Evolutionary conservation across 2,888 invertebrate genomes (phyloP), one percentile per base, ranked within the genome.

Genomic region (Microplitis manilae): DNA sequence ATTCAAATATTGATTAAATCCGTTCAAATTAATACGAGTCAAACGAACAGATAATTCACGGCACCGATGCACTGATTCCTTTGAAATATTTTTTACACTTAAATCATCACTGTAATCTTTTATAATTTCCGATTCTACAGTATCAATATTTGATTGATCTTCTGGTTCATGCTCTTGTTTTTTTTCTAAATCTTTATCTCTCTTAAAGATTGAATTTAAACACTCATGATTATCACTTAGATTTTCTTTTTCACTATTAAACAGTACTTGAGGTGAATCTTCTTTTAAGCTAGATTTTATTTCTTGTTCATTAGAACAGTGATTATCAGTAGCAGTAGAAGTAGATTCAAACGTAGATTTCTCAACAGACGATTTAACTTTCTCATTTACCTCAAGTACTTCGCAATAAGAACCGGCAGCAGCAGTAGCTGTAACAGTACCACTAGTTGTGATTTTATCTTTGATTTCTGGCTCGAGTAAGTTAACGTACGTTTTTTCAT

Each of bases 41-140:
- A 73, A 41, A 5, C 62, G 38, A 64, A 73, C 40, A 2, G 73
- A 73, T 13, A 73, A 8, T 65, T 73, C 15, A 17, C 40, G 61
- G 41, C 73, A 65, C 13, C 50, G 13, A 50, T 13, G 13, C 50
- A 50, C 50, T 50, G 50, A 50, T 50, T 50, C 50, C 13, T 50
- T 50, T 13, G 50, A 50, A 50, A 50, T 50, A 50, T 50, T 50
- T 50, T 50, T 50, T 13, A 8, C 50, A 50, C 5, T 50, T 13
- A 8, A 5, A 13, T 50, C 50, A 50, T 50, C 13, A 8, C 4
- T 50, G 50, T 50, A 50, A 50, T 13, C 50, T 50, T 50, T 13
- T 50, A 5, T 13, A 50, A 50, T 13, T 50, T 13, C 13, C 8
- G 50, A 50, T 13, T 50, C 50, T 50, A 50, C 50, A 50, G 50